Evolutionary conservation across 2,113 vertebrate genomes (phyloP), one percentile per base, ranked within the genome.

Genomic region (Triplophysa dalaica): DNA sequence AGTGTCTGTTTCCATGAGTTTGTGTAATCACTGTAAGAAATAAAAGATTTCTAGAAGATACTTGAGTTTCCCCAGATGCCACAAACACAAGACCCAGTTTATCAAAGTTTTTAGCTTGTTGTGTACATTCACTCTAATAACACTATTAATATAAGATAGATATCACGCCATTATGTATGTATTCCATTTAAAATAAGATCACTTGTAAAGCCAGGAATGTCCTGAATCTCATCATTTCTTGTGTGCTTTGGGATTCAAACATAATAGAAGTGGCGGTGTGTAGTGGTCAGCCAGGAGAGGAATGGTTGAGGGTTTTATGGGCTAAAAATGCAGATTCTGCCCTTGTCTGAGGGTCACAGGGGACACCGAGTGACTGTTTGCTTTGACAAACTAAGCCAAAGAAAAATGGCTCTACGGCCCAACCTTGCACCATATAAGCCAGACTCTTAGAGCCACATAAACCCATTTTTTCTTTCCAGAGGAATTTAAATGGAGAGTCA

Each of bases 331-430:
- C 48, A 54, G 41, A 63, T 41, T 52, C 12, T 62, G 17, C 12
- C 3, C 73, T 76, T 76, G 17, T 48, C 61, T 33, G 16, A 52
- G 22, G 17, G 24, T 62, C 62, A 12, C 24, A 2, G 62, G 74
- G 45, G 62, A 65, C 61, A 52, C n/a, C 2, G 17, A 52, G 12
- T 29, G 62, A 65, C 61, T 76, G 61, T 76, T 76, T 76, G 22
- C 61, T 54, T 12, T 65, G 61, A 76, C 74, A 76, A 65, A 76
- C 52, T 76, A 76, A 76, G 61, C 43, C 74, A 52, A 77, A 65
- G 62, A 77, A 61, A 33, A 64, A 65, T 7, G 1, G 74, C 45
- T 50, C 45, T 76, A 33, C 61, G 24, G 21, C 21, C 9, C n/a
- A 75, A 24, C 48, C 19, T 41, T 17, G 1, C 41, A 52, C 41